A percentile compares a stretch with the other conserved stretches of the same genome.
Evolutionary conservation across 2,888 invertebrate species (phyloP).

Genomic region (Cosmia pyralina): DNA sequence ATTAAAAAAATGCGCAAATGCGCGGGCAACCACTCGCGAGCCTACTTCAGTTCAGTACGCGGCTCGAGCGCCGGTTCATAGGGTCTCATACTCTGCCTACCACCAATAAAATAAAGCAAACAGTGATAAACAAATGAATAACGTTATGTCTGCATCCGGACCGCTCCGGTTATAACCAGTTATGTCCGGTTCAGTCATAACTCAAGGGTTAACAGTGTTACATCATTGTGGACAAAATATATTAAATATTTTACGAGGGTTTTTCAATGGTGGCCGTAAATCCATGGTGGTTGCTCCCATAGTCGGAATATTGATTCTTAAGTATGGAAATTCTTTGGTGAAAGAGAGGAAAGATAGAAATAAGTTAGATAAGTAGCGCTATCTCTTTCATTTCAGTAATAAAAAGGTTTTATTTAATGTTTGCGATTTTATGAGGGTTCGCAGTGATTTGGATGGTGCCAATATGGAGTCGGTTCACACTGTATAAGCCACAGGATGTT

Average conservation of each 20-base stretch:
- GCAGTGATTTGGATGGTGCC: constrained; percentile 44
- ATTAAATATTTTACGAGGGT: constrained; percentile 59
- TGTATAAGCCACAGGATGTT: constrained; percentile 30
- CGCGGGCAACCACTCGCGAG: too few relatives aligned
- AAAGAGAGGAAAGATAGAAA: constrained; percentile 9
- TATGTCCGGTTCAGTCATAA: constrained; percentile 43
- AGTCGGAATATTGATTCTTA: constrained; percentile 57
- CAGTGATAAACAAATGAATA: constrained; percentile 3
- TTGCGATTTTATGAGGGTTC: constrained; percentile 48
- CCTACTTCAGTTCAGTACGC: too few relatives aligned
- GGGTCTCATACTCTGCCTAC: too few relatives aligned
- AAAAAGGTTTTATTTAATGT: constrained; percentile 52
- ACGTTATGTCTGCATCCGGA: constrained; percentile 20
- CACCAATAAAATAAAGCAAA: background rate
- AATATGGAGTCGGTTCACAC: constrained; percentile 44
- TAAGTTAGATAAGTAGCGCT: background rate
- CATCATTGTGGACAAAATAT: constrained; percentile 52
- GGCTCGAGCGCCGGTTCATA: too few relatives aligned
- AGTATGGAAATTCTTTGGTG: constrained; percentile 33
- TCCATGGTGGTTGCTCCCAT: constrained; percentile 39
- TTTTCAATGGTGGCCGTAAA: constrained; percentile 52
- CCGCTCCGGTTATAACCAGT: constrained; percentile 26
- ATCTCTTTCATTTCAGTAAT: constrained; percentile 39
- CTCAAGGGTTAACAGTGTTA: constrained; percentile 40
- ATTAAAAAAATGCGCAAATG: too few relatives aligned